phyloP scores from a whole-genome alignment of 2,888 invertebrate species.

The Eurytoma californica region DNA sequence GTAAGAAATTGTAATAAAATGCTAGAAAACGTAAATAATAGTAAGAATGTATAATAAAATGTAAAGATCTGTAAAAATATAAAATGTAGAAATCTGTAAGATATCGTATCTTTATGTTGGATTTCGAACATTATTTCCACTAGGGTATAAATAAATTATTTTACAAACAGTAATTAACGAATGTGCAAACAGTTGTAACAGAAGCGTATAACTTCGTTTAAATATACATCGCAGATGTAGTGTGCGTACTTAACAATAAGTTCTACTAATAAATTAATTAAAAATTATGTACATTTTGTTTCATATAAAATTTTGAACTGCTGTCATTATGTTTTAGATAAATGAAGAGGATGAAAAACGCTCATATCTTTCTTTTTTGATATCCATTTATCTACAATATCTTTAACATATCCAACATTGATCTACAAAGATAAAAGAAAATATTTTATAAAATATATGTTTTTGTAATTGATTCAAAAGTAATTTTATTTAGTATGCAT shows the following conservation, averaged over 20 bases:
- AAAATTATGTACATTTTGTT: not conserved
- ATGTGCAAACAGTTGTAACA: not conserved
- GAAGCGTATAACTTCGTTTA: slow-evolving; percentile 27
- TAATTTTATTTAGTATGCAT: slow-evolving; percentile 3
- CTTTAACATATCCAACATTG: slow-evolving; percentile 57
- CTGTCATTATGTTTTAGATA: slow-evolving; percentile 43
- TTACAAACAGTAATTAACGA: not conserved
- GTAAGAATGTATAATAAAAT: too few relatives aligned
- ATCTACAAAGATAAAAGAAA: slow-evolving; percentile 58
- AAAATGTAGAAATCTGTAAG: too few relatives aligned
- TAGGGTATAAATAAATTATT: not conserved
- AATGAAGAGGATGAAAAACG: slow-evolving; percentile 62
- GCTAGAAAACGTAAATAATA: too few relatives aligned
- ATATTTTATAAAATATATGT: not conserved
- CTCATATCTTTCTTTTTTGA: slow-evolving; percentile 61
- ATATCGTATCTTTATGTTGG: too few relatives aligned
- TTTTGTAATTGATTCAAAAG: not conserved
- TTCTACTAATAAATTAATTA: not conserved
- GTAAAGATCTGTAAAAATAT: too few relatives aligned
- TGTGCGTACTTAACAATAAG: not conserved
- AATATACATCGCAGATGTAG: slow-evolving; percentile 24
- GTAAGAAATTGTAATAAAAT: too few relatives aligned
- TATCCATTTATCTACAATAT: slow-evolving; percentile 62
- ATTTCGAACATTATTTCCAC: too few relatives aligned
- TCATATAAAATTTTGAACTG: slow-evolving; percentile 60